Evolutionary conservation across 1,140 invertebrate species (phyloP).

Genomic region (Luehdorfia chinensis): DNA sequence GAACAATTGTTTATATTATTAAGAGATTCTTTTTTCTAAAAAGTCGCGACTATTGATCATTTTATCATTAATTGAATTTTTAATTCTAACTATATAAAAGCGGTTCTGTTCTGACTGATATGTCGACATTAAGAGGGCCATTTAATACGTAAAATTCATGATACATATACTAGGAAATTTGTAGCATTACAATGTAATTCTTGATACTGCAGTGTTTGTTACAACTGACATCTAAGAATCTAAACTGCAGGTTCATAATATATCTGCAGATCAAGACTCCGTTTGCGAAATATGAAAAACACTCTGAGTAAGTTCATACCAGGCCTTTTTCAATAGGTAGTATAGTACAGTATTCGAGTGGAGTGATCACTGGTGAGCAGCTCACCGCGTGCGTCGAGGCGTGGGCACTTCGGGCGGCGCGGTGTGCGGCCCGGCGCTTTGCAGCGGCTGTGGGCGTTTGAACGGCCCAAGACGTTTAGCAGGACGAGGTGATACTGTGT

Average conservation of each 20-base stretch:
- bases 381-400: constrained; percentile 45
- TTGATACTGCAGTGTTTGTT: no score
- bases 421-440: constrained; percentile 23
- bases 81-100: neutral
- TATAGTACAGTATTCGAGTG: neutral
- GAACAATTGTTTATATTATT: no score
- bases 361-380: neutral
- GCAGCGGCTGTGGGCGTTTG: constrained; percentile 44
- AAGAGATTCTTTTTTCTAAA: no score
- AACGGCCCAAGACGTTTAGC: constrained; percentile 65
- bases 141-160: no score
- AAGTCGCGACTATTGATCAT: neutral
- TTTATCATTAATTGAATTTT: neutral
- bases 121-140: neutral
- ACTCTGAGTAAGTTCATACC: no score
- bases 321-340: no score
- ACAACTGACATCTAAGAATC: no score
- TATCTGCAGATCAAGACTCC: no score
- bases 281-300: no score
- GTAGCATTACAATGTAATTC: no score
- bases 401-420: constrained; percentile 25
- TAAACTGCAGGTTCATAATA: no score
- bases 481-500: constrained; percentile 62
- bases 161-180: no score
- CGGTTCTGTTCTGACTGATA: neutral